Base-by-base conservation (phyloP, 2,797 vertebrate genomes). In the Monodelphis domestica region DNA sequence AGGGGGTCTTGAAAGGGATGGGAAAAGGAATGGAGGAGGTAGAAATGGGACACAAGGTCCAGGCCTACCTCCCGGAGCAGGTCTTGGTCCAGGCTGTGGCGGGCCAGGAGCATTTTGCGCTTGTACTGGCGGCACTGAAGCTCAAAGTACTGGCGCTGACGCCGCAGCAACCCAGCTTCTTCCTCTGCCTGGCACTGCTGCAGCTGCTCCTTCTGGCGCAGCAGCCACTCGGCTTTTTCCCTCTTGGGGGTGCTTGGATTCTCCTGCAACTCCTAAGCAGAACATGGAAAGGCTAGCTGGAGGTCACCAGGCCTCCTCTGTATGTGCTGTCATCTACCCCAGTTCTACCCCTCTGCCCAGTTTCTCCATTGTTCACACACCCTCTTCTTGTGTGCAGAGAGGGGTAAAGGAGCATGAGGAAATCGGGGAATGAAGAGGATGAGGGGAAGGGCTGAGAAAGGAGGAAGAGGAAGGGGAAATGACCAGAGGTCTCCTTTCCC, bases 181-280 rank as follows among this genome's bases (percentile, higher is more conserved):
- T 99, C 99, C 96, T 99, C 99, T 0, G 99, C 99, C 98, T 99
- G 99, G 96, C 98, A 98, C 97, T 99, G 99, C 97, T 99, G 99
- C 93, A 99, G 98, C 97, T 99, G 99, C 97, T 99, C 99, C 97
- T 99, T 99, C 98, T 99, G 99, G 93, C 99, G 98, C 95, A 99
- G 98, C 97, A 99, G 97, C 99, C 99, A 99, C 95, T 99, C 99
- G 89, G 99, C 99, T 95, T 99, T 99, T 98, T 99, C 99, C 38
- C 99, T 98, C 98, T 99, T 99, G 38, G 99, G 99, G 0, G 99
- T 99, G 29, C 99, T 99, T 98, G 99, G 99, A 98, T 99, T 99
- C 98, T 99, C 99, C 56, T 99, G 99, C 89, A 99, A 98, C 93
- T 99, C 99, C 99, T 99, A 93, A 29, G 88, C 0, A 92, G 89